Conservation (phyloP, 2,113 vertebrate species). For the Sorex fumeus region DNA sequence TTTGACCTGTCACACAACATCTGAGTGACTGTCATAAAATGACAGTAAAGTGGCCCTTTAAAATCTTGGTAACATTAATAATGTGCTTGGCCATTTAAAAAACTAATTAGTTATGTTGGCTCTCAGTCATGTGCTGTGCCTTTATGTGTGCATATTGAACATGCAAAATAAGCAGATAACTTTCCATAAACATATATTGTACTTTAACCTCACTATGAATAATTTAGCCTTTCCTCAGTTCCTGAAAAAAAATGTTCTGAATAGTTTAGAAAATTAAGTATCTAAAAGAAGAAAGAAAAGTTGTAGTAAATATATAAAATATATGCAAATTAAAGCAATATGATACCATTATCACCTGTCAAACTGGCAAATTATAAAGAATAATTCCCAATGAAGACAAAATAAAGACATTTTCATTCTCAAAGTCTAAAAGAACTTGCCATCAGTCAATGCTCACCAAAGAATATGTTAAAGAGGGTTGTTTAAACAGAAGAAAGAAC, state of each 20-base stretch:
- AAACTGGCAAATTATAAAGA: constrained; percentile 79
- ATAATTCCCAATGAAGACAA: constrained; percentile 79
- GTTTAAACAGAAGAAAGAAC: constrained; percentile 52
- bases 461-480: constrained; percentile 63
- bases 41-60: too few relatives aligned
- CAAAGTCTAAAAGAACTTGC: constrained; percentile 77
- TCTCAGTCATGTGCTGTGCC: not conserved
- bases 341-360: constrained; percentile 73
- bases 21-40: not conserved
- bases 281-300: constrained; percentile 69
- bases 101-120: not conserved
- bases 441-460: constrained; percentile 67
- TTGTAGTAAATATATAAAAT: constrained; percentile 79
- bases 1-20: constrained; percentile 3
- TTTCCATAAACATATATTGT: not conserved
- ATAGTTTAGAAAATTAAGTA: constrained; percentile 60
- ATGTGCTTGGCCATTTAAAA: not conserved
- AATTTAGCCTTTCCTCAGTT: constrained; percentile 2
- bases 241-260: constrained; percentile 65
- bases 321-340: constrained; percentile 76
- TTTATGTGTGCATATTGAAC: not conserved
- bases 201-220: not conserved
- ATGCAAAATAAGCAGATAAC: not conserved
- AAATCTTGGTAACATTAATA: not conserved
- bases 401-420: constrained; percentile 79